Base-by-base conservation (phyloP, 2,113 vertebrate species). In the Oreocharis arfaki region DNA sequence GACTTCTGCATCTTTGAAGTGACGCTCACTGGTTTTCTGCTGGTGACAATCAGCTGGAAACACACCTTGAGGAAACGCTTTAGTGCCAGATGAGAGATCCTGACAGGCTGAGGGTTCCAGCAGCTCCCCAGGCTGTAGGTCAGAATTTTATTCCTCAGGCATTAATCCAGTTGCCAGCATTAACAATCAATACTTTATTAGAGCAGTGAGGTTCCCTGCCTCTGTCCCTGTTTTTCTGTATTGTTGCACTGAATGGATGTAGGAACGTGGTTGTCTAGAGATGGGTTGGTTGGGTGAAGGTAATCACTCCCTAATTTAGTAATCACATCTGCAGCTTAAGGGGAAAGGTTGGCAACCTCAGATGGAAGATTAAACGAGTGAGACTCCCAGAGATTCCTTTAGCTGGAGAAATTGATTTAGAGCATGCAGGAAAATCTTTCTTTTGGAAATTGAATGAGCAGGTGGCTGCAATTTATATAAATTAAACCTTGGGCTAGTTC, bases 381-480 rank as follows among this genome's bases (percentile, higher is more conserved):
- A 89, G 73, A 55, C 57, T 76, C 82, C 30, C 75, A 77, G 60
- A 80, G 68, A 74, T 96, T 91, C 73, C 56, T 87, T 86, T 76
- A 80, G 79, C 61, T 77, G 13, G 41, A 81, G 41, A 85, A 96
- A 95, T 93, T 82, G 88, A 93, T 95, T 94, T 78, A 68, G 76
- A 87, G 64, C 49, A 39, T 33, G 76, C 71, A 86, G 81, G 68
- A 95, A 95, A 93, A 52, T 37, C 84, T 95, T 93, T 92, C 59
- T 76, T 52, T 91, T 70, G 79, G 77, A 78, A 97, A 89, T 33
- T 14, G 69, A 75, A 69, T 22, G 35, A 94, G 71, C 91, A 93
- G 89, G 81, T 86, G 90, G 71, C 78, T 90, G 80, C 63, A 88
- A 97, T 97, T 97, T 94, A 95, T 93, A 93, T 85, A 93, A 90